A percentile compares a stretch with the other conserved stretches of the same genome.
Evolutionary conservation across 2,888 invertebrate genomes (phyloP).

Genomic region (Deroplatys truncata): DNA sequence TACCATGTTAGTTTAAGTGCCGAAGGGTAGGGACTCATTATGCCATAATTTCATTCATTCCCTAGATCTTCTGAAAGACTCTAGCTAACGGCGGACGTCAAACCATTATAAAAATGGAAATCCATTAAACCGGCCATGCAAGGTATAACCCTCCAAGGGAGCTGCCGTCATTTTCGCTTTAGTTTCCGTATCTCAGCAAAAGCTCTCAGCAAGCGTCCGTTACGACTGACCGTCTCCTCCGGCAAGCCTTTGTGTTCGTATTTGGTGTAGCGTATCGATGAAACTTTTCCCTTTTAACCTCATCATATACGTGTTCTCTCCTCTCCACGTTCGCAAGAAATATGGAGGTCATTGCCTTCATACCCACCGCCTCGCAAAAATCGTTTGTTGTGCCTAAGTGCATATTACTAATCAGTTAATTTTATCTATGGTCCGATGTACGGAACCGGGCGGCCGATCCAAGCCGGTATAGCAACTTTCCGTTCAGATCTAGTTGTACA

Average conservation of each 20-base stretch:
- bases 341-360: background rate
- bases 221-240: background rate
- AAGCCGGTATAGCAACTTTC: background rate
- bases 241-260: background rate
- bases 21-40: too few species aligned
- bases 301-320: background rate
- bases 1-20: too few species aligned
- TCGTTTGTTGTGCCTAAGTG: background rate
- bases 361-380: background rate
- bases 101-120: too few species aligned
- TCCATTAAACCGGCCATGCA: background rate
- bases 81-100: too few species aligned
- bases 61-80: too few species aligned
- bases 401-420: slow-evolving; percentile 9
- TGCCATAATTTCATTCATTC: too few species aligned
- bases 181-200: background rate
- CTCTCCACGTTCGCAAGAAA: background rate
- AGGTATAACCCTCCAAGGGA: background rate
- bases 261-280: background rate
- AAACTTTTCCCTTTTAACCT: background rate
- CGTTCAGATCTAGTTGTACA: background rate
- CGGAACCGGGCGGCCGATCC: background rate
- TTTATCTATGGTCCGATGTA: background rate
- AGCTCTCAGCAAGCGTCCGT: background rate
- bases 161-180: background rate